Conservation (phyloP, 1,140 invertebrate genomes). For the Battus philenor region DNA sequence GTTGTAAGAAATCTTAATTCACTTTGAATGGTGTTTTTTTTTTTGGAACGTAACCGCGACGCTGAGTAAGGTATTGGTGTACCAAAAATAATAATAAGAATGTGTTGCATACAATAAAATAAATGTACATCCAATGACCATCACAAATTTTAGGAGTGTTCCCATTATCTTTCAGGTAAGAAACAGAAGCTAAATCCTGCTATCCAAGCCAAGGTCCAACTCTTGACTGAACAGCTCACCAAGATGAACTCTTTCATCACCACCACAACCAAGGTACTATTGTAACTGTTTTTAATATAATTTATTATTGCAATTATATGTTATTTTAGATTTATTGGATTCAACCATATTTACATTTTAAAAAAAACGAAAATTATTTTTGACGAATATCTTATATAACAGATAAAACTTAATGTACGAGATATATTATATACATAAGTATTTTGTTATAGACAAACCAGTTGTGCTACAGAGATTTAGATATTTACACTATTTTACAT, state of each 20-base stretch:
- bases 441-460: not conserved
- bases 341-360: not conserved
- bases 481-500: too few species aligned
- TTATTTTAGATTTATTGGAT: not conserved
- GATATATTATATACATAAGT: not conserved
- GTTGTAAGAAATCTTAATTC: too few species aligned
- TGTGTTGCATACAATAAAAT: too few species aligned
- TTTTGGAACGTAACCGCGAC: too few species aligned
- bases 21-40: too few species aligned
- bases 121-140: too few species aligned
- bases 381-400: not conserved
- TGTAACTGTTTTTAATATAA: not conserved
- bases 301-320: not conserved
- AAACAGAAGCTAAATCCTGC: conserved; percentile 49
- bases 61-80: too few species aligned
- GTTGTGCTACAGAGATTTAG: not conserved
- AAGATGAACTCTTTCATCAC: conserved; percentile 40
- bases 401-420: too few species aligned
- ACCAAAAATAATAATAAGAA: too few species aligned
- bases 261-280: conserved; percentile 41
- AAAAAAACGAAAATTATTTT: not conserved
- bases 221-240: conserved; percentile 39
- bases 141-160: too few species aligned
- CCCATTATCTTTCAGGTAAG: too few species aligned
- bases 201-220: conserved; percentile 43